Percentiles rank a stretch among this genome's conserved stretches.
Conservation (phyloP, 2,888 invertebrate species). For the Drosophila parthenogenetica region DNA sequence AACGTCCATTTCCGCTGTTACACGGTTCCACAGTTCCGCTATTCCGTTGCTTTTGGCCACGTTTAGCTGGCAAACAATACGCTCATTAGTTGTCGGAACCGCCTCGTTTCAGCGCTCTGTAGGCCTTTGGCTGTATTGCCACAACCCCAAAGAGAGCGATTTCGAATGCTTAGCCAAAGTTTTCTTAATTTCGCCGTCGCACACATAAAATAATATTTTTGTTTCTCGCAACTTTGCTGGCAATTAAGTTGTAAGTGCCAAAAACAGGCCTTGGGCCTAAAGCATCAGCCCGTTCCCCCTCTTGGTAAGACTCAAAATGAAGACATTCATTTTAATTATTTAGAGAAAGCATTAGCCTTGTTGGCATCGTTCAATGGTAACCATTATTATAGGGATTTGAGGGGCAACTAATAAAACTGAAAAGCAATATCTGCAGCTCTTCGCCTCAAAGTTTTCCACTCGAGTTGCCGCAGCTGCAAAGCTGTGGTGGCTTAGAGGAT, state of each 20-base stretch:
- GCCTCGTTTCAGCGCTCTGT: slow-evolving; percentile 34
- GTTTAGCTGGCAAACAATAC: slow-evolving; percentile 73
- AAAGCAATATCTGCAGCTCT: slow-evolving; percentile 50
- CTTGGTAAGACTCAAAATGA: slow-evolving; percentile 35
- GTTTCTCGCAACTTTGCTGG: slow-evolving; percentile 66
- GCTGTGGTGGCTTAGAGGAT: slow-evolving; percentile 23
- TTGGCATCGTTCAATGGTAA: slow-evolving; percentile 20
- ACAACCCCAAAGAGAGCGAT: slow-evolving; percentile 17
- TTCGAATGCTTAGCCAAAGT: slow-evolving; percentile 52
- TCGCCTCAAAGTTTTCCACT: slow-evolving; percentile 49
- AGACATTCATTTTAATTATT: slow-evolving; percentile 76
- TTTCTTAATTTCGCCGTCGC: slow-evolving; percentile 66
- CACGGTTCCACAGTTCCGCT: slow-evolving; percentile 30
- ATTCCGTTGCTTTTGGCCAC: slow-evolving; percentile 18
- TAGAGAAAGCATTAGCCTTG: slow-evolving; percentile 43
- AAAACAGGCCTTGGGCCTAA: slow-evolving; percentile 37
- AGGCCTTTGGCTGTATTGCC: slow-evolving; percentile 2
- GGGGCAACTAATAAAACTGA: slow-evolving; percentile 38
- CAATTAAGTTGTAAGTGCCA: slow-evolving; percentile 69
- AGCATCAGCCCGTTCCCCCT: neutral
- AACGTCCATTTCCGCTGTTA: slow-evolving; percentile 45
- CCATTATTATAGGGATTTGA: slow-evolving; percentile 14
- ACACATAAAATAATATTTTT: slow-evolving; percentile 78
- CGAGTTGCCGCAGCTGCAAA: slow-evolving; percentile 32
- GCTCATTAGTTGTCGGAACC: slow-evolving; percentile 68